Conservation (phyloP, 2,797 vertebrate genomes). For the Melanogrammus aeglefinus region DNA sequence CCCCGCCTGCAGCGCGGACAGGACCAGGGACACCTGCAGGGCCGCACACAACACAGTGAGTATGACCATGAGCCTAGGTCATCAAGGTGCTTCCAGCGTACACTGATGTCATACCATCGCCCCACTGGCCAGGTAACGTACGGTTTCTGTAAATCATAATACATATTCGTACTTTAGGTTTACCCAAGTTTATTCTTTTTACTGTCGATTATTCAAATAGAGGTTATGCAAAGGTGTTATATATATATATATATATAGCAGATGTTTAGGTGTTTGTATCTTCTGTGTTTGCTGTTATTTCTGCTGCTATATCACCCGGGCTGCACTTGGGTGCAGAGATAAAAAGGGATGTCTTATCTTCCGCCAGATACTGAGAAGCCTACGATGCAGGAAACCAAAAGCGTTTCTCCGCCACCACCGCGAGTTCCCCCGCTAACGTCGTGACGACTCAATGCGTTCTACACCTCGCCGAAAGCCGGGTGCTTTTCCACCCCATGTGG, state of each 20-base stretch:
- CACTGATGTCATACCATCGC: neutral
- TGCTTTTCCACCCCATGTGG: neutral
- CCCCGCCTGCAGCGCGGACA: slow-evolving; percentile 95
- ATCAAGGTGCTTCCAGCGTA: too few relatives aligned
- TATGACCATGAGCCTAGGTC: neutral
- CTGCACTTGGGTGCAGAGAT: neutral
- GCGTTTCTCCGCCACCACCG: neutral
- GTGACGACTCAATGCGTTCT: neutral
- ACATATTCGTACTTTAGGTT: neutral
- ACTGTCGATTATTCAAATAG: neutral
- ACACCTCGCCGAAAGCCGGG: neutral
- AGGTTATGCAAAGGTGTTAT: neutral
- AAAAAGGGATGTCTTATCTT: neutral
- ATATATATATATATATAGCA: neutral
- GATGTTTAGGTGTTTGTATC: neutral
- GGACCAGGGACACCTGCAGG: slow-evolving; percentile 89
- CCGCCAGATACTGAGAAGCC: neutral
- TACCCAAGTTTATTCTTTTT: neutral
- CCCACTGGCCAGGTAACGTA: neutral
- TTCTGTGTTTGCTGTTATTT: neutral
- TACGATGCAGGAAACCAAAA: neutral
- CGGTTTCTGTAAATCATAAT: neutral
- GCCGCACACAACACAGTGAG: neutral
- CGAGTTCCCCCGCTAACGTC: neutral
- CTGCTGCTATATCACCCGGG: neutral